Evolutionary conservation across 1,140 invertebrate species (phyloP).

Genomic region (Pantala flavescens): DNA sequence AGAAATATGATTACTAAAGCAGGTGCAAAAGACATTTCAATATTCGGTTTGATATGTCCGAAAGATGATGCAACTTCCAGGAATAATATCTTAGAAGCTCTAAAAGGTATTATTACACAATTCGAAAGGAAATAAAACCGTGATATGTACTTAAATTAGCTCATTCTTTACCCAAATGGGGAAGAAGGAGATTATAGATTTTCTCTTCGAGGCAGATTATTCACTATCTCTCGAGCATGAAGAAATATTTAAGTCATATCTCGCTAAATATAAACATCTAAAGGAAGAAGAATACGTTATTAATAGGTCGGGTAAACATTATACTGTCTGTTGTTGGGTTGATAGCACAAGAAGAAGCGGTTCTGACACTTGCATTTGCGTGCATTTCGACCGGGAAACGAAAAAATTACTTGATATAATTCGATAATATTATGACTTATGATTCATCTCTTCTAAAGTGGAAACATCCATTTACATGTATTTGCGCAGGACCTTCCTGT

Average conservation of each 20-base stretch:
- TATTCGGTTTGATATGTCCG: neutral
- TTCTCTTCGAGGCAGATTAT: too few relatives aligned
- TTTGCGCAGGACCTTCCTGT: neutral
- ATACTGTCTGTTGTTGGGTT: too few relatives aligned
- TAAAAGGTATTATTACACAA: neutral
- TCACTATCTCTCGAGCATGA: neutral
- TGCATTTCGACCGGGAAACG: too few relatives aligned
- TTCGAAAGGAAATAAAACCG: neutral
- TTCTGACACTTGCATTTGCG: too few relatives aligned
- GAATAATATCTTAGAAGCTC: neutral
- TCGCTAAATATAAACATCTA: neutral
- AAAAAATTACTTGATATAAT: too few relatives aligned
- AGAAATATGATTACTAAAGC: neutral
- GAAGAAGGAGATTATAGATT: too few relatives aligned
- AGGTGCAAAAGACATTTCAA: neutral
- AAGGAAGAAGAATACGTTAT: too few relatives aligned
- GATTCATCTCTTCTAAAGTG: neutral
- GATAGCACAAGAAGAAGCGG: too few relatives aligned
- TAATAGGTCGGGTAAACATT: too few relatives aligned
- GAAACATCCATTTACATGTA: neutral
- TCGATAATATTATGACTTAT: too few relatives aligned
- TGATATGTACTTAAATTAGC: neutral
- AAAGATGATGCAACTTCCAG: neutral
- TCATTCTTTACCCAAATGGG: too few relatives aligned
- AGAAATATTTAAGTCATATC: neutral